Evolutionary conservation across 2,888 invertebrate genomes (phyloP), one percentile per base, ranked within the genome.

Genomic region (Macrosiphum euphorbiae): DNA sequence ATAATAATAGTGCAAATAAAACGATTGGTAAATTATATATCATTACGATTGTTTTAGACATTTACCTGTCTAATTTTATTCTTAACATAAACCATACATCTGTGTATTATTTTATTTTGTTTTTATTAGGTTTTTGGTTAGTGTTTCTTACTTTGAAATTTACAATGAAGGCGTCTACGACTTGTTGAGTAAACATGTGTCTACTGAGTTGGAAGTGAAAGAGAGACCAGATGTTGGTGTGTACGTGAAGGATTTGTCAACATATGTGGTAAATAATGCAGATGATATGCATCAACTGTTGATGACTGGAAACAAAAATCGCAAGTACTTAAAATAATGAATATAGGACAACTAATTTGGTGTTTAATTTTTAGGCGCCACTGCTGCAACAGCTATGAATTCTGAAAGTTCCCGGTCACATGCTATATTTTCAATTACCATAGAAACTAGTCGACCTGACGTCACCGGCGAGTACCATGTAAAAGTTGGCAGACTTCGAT

Each of bases 81-180:
- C n/a, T 67, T n/a, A n/a, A n/a, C 16, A 5, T 44, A 44, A 44
- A 44, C 44, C 44, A 44, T 67, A 67, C 16, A 67, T 55, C 1
- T 87, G n/a, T 89, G 28, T 8, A 13, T 78, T 92, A 35, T 41
- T 78, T 85, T 13, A n/a, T 92, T 88, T 41, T 84, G n/a, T 94
- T 44, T 78, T 94, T 95, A 20, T 90, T 95, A 98, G 98, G 95
- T 99, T 99, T 96, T 96, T 99, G 92, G 99, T 99, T 13, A 97
- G 99, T 95, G 99, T 99, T 11, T 99, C 99, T 0, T 99, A 99
- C 96, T 96, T 99, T 96, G 99, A 99, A 96, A 99, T 99, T 95
- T 99, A 99, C 96, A 99, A 99, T 96, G 99, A 99, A 96, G 99
- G 99, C 96, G 99, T 99, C 0, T 97, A 99, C 52, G 99, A 99